Evolutionary conservation across 23 tunicate genomes (phyloP).

Genomic region (Aplidium turbinatum): DNA sequence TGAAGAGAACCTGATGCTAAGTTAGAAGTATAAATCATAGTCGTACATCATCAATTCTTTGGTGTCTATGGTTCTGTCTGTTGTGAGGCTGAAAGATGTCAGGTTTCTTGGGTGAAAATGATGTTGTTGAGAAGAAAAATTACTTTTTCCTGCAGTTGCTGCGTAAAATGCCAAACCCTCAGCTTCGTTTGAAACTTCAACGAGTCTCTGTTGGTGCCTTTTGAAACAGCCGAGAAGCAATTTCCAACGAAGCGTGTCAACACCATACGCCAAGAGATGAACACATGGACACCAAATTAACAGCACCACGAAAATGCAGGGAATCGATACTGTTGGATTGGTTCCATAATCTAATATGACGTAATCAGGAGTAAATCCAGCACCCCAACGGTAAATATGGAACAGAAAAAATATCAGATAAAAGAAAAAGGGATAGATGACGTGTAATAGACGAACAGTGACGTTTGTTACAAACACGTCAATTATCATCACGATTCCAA

Average conservation of each 20-base stretch:
- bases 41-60: no score
- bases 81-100: no score
- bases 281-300: conserved; percentile 26
- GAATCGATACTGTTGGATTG: conserved; percentile 8
- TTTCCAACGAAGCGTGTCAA: conserved; percentile 49
- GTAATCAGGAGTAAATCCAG: conserved; percentile 39
- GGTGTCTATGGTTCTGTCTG: no score
- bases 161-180: conserved; percentile 8
- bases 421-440: conserved; percentile 40
- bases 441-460: conserved; percentile 56
- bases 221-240: conserved; percentile 33
- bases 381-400: conserved; percentile 70
- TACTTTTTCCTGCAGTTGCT: no score
- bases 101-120: no score
- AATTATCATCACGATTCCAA: conserved; percentile 44
- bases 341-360: conserved; percentile 46
- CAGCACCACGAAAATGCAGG: conserved; percentile 21
- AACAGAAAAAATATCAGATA: conserved; percentile 38
- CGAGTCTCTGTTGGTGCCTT: conserved; percentile 39
- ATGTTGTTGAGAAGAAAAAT: no score
- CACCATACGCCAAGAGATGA: conserved; percentile 41
- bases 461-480: conserved; percentile 53
- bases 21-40: no score
- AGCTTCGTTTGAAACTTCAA: conserved; percentile 28
- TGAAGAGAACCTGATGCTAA: no score